Percentiles rank a stretch among this genome's conserved stretches.
Evolutionary conservation across 2,888 invertebrate genomes (phyloP).

Genomic region (Ectemnius continuus): DNA sequence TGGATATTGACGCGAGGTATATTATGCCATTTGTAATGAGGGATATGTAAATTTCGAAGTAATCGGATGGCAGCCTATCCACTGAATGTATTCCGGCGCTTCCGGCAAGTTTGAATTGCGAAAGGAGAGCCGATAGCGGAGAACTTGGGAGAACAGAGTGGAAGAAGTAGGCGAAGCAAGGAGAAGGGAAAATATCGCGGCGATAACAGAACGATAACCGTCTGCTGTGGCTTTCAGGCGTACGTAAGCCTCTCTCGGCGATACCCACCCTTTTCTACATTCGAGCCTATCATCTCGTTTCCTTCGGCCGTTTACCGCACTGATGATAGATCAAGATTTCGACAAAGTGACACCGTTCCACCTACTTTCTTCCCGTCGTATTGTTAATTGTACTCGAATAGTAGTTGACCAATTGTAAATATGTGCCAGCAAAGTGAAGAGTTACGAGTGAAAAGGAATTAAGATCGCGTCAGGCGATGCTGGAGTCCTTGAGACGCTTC

Average conservation of each 20-base stretch:
- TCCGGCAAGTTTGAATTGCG: slow-evolving; percentile 5
- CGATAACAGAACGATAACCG: slow-evolving; percentile 59
- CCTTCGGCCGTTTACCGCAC: slow-evolving; percentile 17
- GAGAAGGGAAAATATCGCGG: slow-evolving; percentile 38
- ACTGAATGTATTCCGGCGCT: slow-evolving; percentile 1
- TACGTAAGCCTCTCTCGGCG: not conserved
- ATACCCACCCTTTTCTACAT: not conserved
- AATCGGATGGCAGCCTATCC: not conserved
- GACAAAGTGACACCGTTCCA: slow-evolving; percentile 3
- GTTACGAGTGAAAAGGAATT: too few relatives aligned
- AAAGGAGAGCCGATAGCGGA: slow-evolving; percentile 1
- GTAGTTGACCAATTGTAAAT: not conserved
- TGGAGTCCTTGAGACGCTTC: too few relatives aligned
- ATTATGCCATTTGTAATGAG: not conserved
- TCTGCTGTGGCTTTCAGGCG: slow-evolving; percentile 31
- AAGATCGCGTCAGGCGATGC: too few relatives aligned
- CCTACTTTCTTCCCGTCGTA: not conserved
- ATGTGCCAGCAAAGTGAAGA: too few relatives aligned
- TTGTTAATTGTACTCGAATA: not conserved
- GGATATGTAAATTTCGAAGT: slow-evolving; percentile 1
- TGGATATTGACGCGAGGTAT: too few relatives aligned
- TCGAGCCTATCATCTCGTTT: slow-evolving; percentile 15
- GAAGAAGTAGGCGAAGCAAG: slow-evolving; percentile 8
- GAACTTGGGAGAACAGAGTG: slow-evolving; percentile 16
- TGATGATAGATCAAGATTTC: slow-evolving; percentile 18